A percentile compares a stretch with the other conserved stretches of the same genome.
Evolutionary conservation across 1,140 invertebrate species (phyloP).

Genomic region (Drosophila bocqueti): DNA sequence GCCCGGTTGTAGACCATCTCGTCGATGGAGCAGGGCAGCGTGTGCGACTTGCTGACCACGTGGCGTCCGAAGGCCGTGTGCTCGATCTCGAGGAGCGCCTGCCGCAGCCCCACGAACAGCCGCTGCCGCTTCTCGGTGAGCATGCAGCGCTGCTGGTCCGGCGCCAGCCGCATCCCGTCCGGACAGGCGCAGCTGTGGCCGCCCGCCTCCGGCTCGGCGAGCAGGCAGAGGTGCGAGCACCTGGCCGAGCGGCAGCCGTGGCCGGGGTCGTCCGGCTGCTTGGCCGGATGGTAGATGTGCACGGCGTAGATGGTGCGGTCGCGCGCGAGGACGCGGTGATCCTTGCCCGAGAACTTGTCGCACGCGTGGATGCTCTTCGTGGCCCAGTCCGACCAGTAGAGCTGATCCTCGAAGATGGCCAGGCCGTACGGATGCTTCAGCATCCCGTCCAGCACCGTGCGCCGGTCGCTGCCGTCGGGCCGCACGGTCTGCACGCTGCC

Average conservation of each 20-base stretch:
- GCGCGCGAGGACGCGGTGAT: conserved; percentile 86
- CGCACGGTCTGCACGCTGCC: conserved; percentile 91
- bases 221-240: conserved; percentile 93
- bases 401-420: conserved; percentile 93
- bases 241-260: conserved; percentile 90
- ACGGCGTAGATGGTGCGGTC: conserved; percentile 87
- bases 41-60: conserved; percentile 57
- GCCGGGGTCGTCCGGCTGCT: conserved; percentile 82
- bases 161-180: conserved; percentile 87
- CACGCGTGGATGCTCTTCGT: conserved; percentile 88
- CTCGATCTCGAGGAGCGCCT: conserved; percentile 84
- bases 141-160: conserved; percentile 86
- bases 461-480: conserved; percentile 90
- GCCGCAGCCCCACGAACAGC: conserved; percentile 82
- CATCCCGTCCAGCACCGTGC: conserved; percentile 87
- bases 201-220: conserved; percentile 87
- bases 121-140: conserved; percentile 85
- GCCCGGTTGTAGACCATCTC: conserved; percentile 85
- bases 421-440: conserved; percentile 92
- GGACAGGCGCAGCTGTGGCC: conserved; percentile 92
- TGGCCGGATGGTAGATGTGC: conserved; percentile 89
- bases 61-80: conserved; percentile 86
- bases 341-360: conserved; percentile 89
- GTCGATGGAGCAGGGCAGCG: conserved; percentile 84
- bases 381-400: conserved; percentile 95